Evolutionary conservation across 2,113 vertebrate species (phyloP), one percentile per base, ranked within the genome.

Genomic region (Fulmarus glacialis): DNA sequence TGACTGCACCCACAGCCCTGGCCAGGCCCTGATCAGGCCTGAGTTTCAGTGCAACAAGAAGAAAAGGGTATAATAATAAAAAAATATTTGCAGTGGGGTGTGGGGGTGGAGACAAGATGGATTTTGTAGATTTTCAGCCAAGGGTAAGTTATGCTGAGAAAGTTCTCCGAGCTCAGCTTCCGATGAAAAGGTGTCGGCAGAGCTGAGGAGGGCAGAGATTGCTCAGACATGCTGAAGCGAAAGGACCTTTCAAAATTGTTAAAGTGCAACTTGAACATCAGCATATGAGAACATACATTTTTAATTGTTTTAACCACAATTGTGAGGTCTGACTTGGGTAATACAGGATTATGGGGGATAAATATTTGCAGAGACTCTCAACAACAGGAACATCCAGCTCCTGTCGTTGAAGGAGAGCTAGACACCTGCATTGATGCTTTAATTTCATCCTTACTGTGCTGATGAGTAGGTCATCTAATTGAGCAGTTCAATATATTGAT

Each of bases 21-120:
- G 11, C 3, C 17, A 43, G 17, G 5, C 13, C 34, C 16, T 72
- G 21, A 78, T 50, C 5, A 59, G 13, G 7, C 8, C 8, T 4
- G 3, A 34, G 3, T 50, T 93, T 52, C 32, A 32, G 9, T 6
- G 2, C 12, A 80, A 34, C 4, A 81, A 18, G 23, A 67, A n/a
- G 22, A 48, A 92, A 72, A 59, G 1, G 1, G 3, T 68, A 32
- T 15, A 59, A 21, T 45, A 34, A 34, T 58, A 78, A 80, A 34
- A 1, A 89, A 62, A 45, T 55, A 59, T 32, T 66, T 63, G 4
- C 30, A 45, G 2, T 2, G 8, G 6, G 0, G 1, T 24, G 8
- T 19, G 3, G 4, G 1, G 8, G 2, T 40, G 20, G 34, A 66
- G 4, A 30, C 3, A 55, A 38, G 40, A 42, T 0, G 5, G 48